Evolutionary conservation across 2,797 vertebrate species (phyloP), one percentile per base, ranked within the genome.

Genomic region (Centropyge bicolor): DNA sequence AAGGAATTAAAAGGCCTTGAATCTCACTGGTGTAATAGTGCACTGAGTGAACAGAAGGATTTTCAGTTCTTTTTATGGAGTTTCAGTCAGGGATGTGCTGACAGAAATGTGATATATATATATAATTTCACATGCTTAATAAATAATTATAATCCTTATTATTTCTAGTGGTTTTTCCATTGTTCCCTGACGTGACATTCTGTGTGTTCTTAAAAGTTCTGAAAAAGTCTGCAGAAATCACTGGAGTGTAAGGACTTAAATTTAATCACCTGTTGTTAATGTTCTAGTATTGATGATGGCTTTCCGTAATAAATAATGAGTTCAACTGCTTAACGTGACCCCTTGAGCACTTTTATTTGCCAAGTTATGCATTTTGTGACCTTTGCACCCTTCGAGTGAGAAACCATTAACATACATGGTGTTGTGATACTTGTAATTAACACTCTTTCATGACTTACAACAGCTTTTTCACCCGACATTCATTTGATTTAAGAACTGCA

Each of bases 381-480:
- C 2, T 0, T 14, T 31, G 8, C 9, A n/a, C 31, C 5, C 4
- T 45, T 16, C 4, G 24, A 36, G 16, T 19, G 13, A 1, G 16
- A 6, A 45, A 10, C 20, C 43, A 4, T 38, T 27, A n/a, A 55
- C 24, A 7, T 48, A 1, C 36, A 6, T 45, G 14, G 20, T 57
- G 13, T 48, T 57, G 9, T 31, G 35, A 54, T 36, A 60, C 40
- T 10, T 61, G 20, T 40, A 8, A 48, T 49, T 36, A 64, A 67
- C 54, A 46, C 1, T 27, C 8, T 56, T 13, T 49, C 43, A 51
- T 38, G 19, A 91, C 93, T 92, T 89, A 94, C 93, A 90, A 94
- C 6, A 95, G 90, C 68, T 93, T 93, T 76, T 92, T 94, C 56
- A 95, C 91, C 82, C 80, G 89, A 74, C 94, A 94, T 12, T 84